Percentiles rank a stretch among this genome's conserved stretches.
Evolutionary conservation across 2,888 invertebrate genomes (phyloP).

Genomic region (Caenorhabditis uteleia): DNA sequence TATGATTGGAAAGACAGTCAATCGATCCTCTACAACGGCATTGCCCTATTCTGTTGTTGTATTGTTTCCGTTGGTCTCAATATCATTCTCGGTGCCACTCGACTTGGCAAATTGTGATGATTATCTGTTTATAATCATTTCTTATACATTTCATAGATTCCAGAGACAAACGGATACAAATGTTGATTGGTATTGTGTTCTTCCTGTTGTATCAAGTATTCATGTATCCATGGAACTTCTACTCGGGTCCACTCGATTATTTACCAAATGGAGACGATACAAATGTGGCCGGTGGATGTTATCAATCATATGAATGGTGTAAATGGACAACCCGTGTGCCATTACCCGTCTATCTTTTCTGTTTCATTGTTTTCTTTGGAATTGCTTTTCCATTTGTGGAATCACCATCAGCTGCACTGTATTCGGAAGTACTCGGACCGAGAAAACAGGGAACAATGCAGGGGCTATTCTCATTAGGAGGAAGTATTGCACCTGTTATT

Average conservation of each 20-base stretch:
- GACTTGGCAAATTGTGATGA: slow-evolving; percentile 37
- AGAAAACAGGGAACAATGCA: slow-evolving; percentile 42
- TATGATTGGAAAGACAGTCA: slow-evolving; percentile 48
- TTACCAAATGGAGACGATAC: slow-evolving; percentile 29
- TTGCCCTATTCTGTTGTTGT: slow-evolving; percentile 31
- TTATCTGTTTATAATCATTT: too few relatives aligned
- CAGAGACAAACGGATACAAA: slow-evolving; percentile 43
- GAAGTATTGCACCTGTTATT: slow-evolving; percentile 31
- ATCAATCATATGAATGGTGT: slow-evolving; percentile 27
- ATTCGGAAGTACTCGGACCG: slow-evolving; percentile 34
- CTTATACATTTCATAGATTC: slow-evolving; percentile 16
- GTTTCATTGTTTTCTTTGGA: slow-evolving; percentile 28
- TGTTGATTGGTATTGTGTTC: slow-evolving; percentile 38
- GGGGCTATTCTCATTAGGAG: slow-evolving; percentile 26
- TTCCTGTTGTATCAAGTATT: slow-evolving; percentile 39
- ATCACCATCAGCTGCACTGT: slow-evolving; percentile 22
- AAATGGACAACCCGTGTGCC: slow-evolving; percentile 21
- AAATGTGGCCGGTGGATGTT: slow-evolving; percentile 27
- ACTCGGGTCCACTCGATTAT: slow-evolving; percentile 43
- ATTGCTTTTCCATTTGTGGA: slow-evolving; percentile 26
- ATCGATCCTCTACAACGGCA: slow-evolving; percentile 42
- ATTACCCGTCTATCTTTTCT: slow-evolving; percentile 17
- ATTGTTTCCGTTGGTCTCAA: slow-evolving; percentile 32
- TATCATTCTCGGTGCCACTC: slow-evolving; percentile 31
- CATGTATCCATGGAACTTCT: slow-evolving; percentile 47